phyloP scores from a whole-genome alignment of 2,113 vertebrate species.

The Sciurus niger region DNA sequence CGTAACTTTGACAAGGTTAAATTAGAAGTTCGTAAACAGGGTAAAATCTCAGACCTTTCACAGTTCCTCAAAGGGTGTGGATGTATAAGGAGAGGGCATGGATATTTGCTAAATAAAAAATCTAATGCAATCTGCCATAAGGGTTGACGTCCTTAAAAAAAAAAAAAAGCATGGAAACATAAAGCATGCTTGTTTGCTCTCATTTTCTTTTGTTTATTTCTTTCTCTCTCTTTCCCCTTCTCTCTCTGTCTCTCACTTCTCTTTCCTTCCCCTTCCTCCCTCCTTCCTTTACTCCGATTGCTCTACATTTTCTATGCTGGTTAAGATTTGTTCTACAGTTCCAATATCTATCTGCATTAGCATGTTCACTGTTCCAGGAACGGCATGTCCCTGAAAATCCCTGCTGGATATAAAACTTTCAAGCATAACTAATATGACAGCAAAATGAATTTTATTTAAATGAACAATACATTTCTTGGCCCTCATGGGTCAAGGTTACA shows the following conservation, averaged over 20 bases:
- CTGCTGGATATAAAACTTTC: slow-evolving; percentile 81
- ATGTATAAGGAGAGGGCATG: not conserved
- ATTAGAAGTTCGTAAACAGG: not conserved
- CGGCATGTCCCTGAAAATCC: slow-evolving; percentile 77
- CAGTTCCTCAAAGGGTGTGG: not conserved
- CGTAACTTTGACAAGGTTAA: not conserved
- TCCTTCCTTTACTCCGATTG: not conserved
- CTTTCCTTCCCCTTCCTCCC: not conserved
- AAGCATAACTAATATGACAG: slow-evolving; percentile 82
- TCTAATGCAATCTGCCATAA: not conserved
- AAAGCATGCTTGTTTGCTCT: not conserved
- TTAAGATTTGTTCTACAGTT: slow-evolving; percentile 60
- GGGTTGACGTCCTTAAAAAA: not conserved
- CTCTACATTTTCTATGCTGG: slow-evolving; percentile 25
- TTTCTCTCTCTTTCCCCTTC: not conserved
- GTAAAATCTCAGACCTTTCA: not conserved
- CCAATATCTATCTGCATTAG: slow-evolving; percentile 73
- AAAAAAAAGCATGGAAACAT: not conserved
- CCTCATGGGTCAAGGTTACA: slow-evolving; percentile 79
- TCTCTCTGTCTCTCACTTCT: not conserved
- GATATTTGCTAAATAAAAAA: slow-evolving; percentile 11
- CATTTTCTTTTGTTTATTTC: not conserved
- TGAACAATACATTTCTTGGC: slow-evolving; percentile 77
- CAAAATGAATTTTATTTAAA: slow-evolving; percentile 85
- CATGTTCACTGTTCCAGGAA: slow-evolving; percentile 75